Evolutionary conservation across 2,797 vertebrate species (phyloP), one percentile per base, ranked within the genome.

Genomic region (Garrulus glandarius): DNA sequence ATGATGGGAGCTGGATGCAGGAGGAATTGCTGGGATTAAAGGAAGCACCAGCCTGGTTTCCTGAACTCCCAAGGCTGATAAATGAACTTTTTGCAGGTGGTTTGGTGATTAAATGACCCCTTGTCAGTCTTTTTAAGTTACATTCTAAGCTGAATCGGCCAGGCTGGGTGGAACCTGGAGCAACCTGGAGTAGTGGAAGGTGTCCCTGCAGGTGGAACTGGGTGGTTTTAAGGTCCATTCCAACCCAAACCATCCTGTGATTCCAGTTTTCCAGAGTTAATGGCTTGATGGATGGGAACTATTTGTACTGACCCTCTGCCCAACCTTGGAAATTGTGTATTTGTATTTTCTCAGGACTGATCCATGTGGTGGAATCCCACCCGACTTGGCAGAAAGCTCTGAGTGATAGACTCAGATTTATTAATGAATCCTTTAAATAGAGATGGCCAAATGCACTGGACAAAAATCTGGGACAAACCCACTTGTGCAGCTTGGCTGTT

Each of bases 101-200:
- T 86, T 92, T 96, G 76, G 34, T 68, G 69, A 21, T 90, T 2
- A 11, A n/a, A 26, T 37, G 17, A 24, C 24, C 46, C 4, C 1
- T 0, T 17, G 23, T 15, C 41, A 19, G 9, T 23, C 8, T 24
- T 11, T 39, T 23, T 13, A 21, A 56, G 56, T 39, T 2, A 1
- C 7, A 1, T 47, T 47, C 7, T 41, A 3, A 47, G 24, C 30
- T 20, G 41, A 19, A 7, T 3, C 60, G n/a, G 19, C 17, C 50
- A 15, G 36, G 26, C 36, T 36, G 43, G 43, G 11, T 43, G 10
- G 37, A 15, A 5, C 10, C 13, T n/a, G 63, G 32, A 44, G n/a
- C 52, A 27, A 1, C 5, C 23, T 72, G 80, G 23, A 23, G 15
- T 2, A 16, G 41, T 19, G 30, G n/a, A 7, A 63, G n/a, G 24